Conservation (phyloP, 2,113 vertebrate species). For the Ploceus nigricollis region DNA sequence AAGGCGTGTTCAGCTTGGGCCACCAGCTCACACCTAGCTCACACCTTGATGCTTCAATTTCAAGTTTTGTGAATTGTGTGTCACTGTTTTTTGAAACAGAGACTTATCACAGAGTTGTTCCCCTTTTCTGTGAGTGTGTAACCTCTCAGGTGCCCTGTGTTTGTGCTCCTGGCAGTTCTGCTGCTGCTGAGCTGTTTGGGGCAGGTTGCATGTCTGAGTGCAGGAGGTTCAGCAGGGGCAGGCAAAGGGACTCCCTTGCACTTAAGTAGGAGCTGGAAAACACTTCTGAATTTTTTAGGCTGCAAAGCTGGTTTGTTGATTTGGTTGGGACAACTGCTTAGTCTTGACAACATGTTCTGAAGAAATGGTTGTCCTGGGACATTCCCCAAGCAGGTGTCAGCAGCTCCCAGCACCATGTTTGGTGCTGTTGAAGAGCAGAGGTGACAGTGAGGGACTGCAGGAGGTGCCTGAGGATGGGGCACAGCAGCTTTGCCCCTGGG, state of each 20-base stretch:
- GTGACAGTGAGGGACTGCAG: background rate
- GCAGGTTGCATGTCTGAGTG: background rate
- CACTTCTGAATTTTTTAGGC: background rate
- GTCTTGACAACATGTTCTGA: background rate
- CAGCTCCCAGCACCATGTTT: background rate
- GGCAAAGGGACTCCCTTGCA: background rate
- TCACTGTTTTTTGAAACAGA: background rate
- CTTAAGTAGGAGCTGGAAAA: background rate
- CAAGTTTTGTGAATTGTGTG: background rate
- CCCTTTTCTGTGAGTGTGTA: background rate
- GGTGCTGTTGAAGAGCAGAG: background rate
- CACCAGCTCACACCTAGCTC: background rate
- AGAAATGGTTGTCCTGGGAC: background rate
- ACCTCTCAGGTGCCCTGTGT: background rate
- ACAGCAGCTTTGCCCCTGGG: background rate
- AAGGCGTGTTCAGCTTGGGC: background rate
- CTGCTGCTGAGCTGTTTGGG: background rate
- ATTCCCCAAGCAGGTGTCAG: background rate
- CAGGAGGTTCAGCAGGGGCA: background rate
- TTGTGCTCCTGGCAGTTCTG: background rate
- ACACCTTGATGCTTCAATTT: background rate
- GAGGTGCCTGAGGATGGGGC: background rate
- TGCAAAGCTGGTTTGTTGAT: background rate
- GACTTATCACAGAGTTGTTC: background rate
- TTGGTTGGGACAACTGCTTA: background rate